These are phyloP conservation scores for Syngnathus scovelli DNA, from an alignment of 2,113 vertebrate genomes.

Conservation along the genomic window DNA sequence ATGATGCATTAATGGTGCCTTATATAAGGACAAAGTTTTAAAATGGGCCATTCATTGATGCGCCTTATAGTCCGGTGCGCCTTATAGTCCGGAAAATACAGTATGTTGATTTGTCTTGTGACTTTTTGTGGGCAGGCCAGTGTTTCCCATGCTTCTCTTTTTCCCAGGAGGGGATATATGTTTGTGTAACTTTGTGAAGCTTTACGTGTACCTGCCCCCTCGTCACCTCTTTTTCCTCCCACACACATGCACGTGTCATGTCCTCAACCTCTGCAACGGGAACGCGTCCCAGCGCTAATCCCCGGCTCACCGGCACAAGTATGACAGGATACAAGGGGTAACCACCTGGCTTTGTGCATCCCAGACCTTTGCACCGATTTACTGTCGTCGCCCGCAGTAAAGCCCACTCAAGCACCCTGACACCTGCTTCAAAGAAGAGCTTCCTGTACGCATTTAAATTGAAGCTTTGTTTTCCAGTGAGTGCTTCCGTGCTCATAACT, in stretches of 20 bases:
- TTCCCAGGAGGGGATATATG: slow-evolving; percentile 11
- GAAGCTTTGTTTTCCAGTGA: slow-evolving; percentile 41
- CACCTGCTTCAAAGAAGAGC: slow-evolving; percentile 56
- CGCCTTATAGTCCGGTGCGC: no score
- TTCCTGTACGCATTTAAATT: slow-evolving; percentile 57
- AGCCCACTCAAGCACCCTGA: slow-evolving; percentile 56
- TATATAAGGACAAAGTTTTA: no score
- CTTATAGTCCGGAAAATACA: no score
- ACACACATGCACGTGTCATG: slow-evolving; percentile 47
- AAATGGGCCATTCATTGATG: no score
- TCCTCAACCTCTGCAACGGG: slow-evolving; percentile 63
- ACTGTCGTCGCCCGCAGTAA: slow-evolving; percentile 64
- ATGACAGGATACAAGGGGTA: slow-evolving; percentile 65
- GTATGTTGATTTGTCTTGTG: slow-evolving; percentile 31
- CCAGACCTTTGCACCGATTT: slow-evolving; percentile 65
- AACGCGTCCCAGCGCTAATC: slow-evolving; percentile 59
- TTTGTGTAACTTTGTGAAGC: slow-evolving; percentile 3
- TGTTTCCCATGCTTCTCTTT: slow-evolving; percentile 28
- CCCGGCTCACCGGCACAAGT: slow-evolving; percentile 52
- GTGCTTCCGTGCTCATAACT: slow-evolving; percentile 4
- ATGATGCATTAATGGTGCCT: no score
- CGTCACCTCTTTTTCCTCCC: slow-evolving; percentile 31
- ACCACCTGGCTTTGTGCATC: slow-evolving; percentile 61
- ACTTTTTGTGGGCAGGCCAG: slow-evolving; percentile 22
- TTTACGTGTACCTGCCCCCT: slow-evolving; percentile 11